phyloP scores from a whole-genome alignment of 2,797 vertebrate genomes.

The Anguilla anguilla region DNA sequence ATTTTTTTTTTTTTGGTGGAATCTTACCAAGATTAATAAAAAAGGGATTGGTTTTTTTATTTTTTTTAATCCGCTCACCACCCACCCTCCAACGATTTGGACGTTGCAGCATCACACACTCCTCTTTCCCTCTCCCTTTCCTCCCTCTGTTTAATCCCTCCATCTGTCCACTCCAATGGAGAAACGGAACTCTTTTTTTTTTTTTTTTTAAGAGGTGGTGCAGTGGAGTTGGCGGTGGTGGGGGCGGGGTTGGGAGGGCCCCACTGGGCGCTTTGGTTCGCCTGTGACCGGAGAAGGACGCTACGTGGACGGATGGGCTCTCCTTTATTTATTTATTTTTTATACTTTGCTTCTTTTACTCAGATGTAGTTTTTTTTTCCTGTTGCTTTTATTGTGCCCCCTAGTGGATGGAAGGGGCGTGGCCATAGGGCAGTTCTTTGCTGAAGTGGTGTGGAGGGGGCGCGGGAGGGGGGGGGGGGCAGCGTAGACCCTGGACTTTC shows the following conservation, averaged over 20 bases:
- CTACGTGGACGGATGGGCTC: conserved; percentile 1
- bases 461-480: not conserved
- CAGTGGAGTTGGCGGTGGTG: no score
- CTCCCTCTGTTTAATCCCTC: conserved; percentile 9
- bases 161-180: conserved; percentile 1
- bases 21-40: conserved; percentile 3
- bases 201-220: not conserved
- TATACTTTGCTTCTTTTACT: not conserved
- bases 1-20: not conserved
- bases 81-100: conserved; percentile 25
- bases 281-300: not conserved
- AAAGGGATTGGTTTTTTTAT: not conserved
- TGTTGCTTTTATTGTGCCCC: not conserved
- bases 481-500: conserved; percentile 15
- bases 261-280: not conserved
- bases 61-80: conserved; percentile 24
- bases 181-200: not conserved
- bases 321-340: not conserved
- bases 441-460: conserved; percentile 12
- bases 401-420: not conserved
- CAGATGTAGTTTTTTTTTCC: not conserved
- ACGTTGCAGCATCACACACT: conserved; percentile 17
- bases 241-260: not conserved
- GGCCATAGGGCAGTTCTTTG: not conserved
- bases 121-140: not conserved